A percentile compares a stretch with the other conserved stretches of the same genome.
These are phyloP conservation scores for Epicauta chinensis DNA, from an alignment of 1,140 invertebrate genomes.

Conservation along the genomic window DNA sequence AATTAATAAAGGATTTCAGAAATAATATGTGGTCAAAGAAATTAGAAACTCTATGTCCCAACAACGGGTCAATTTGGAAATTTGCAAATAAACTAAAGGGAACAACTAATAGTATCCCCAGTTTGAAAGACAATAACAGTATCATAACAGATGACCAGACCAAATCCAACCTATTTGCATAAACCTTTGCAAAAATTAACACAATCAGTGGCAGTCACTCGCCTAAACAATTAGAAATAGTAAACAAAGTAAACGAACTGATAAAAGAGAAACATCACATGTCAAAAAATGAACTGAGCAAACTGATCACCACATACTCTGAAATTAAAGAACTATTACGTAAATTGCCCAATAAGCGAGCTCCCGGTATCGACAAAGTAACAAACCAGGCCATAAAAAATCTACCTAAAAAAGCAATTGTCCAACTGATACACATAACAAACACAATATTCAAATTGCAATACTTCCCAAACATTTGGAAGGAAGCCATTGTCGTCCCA, in stretches of 20 bases:
- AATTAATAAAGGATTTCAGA: neutral
- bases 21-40: neutral
- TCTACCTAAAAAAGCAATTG: conserved; percentile 5
- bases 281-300: neutral
- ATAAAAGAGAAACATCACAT: neutral
- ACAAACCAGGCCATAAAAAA: conserved; percentile 5
- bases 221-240: neutral
- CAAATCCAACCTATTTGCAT: neutral
- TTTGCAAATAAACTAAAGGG: neutral
- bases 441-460: conserved; percentile 29
- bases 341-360: too few species aligned
- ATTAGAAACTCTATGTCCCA: neutral
- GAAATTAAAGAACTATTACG: neutral
- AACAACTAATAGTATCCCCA: neutral
- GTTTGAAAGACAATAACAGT: neutral
- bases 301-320: neutral
- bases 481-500: neutral
- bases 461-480: conserved; percentile 38
- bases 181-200: neutral
- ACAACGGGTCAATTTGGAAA: neutral
- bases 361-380: too few species aligned
- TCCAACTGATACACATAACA: conserved; percentile 13
- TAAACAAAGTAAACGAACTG: neutral
- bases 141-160: neutral
- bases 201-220: neutral